Percentiles rank a stretch among this genome's conserved stretches.
Conservation (phyloP, 2,888 invertebrate species). For the Phytoseiulus persimilis region DNA sequence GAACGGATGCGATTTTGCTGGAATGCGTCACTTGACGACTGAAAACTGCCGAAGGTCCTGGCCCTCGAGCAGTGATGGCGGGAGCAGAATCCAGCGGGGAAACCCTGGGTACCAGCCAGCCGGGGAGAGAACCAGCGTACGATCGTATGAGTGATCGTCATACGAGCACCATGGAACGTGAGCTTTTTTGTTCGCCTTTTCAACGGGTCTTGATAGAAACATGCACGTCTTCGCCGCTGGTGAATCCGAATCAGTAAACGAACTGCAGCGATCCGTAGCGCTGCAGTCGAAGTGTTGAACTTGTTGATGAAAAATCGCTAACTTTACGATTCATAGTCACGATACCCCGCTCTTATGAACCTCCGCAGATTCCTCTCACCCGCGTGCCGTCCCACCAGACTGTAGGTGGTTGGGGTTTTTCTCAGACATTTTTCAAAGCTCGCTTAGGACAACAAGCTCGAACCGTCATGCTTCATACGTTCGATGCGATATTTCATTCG, state of each 20-base stretch:
- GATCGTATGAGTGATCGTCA: background rate
- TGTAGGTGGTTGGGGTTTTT: background rate
- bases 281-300: background rate
- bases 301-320: background rate
- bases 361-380: background rate
- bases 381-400: background rate
- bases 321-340: background rate
- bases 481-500: background rate
- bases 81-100: no score
- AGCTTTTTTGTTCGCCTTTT: background rate
- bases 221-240: background rate
- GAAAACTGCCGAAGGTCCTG: no score
- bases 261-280: background rate
- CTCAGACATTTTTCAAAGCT: background rate
- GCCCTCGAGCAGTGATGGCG: no score
- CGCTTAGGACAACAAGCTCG: background rate
- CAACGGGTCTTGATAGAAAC: background rate
- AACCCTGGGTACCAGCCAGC: background rate
- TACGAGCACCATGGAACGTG: background rate
- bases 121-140: background rate
- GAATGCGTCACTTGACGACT: no score
- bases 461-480: background rate
- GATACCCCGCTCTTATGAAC: background rate
- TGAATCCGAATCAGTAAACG: background rate
- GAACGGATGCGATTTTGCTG: no score